Evolutionary conservation across 1,140 invertebrate genomes (phyloP).

Genomic region (Trypoxylus dichotomus): DNA sequence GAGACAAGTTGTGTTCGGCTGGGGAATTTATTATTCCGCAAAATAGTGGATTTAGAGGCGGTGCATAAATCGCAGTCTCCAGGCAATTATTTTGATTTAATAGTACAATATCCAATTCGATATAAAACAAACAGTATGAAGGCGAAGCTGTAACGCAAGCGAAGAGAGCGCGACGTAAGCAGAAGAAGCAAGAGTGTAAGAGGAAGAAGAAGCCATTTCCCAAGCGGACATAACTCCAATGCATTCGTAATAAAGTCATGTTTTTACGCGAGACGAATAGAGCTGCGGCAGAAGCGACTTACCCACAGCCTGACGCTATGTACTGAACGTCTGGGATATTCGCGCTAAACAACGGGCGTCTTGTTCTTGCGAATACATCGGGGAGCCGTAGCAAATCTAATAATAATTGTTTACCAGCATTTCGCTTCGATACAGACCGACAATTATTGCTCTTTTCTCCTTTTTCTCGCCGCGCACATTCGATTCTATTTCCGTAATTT

Average conservation of each 20-base stretch:
- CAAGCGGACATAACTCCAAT: neutral
- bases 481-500: too few relatives aligned
- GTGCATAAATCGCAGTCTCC: neutral
- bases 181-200: neutral
- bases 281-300: too few relatives aligned
- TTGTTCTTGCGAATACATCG: too few relatives aligned
- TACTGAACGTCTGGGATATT: too few relatives aligned
- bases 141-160: neutral
- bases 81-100: conserved; percentile 4
- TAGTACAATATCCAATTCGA: neutral
- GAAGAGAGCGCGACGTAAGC: neutral
- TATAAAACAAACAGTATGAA: neutral
- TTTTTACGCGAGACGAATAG: neutral
- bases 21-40: neutral
- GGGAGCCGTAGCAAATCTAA: too few relatives aligned
- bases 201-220: neutral
- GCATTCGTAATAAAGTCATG: conserved; percentile 2
- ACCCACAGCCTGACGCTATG: too few relatives aligned
- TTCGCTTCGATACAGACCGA: too few relatives aligned
- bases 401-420: too few relatives aligned
- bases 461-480: too few relatives aligned
- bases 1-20: neutral
- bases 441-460: too few relatives aligned
- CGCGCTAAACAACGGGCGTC: too few relatives aligned
- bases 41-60: neutral